Evolutionary conservation across 30 jellyfish, hydroid and myxozoan species (phyloP), one percentile per base, ranked within the genome.

Genomic region (Pelagia noctiluca): DNA sequence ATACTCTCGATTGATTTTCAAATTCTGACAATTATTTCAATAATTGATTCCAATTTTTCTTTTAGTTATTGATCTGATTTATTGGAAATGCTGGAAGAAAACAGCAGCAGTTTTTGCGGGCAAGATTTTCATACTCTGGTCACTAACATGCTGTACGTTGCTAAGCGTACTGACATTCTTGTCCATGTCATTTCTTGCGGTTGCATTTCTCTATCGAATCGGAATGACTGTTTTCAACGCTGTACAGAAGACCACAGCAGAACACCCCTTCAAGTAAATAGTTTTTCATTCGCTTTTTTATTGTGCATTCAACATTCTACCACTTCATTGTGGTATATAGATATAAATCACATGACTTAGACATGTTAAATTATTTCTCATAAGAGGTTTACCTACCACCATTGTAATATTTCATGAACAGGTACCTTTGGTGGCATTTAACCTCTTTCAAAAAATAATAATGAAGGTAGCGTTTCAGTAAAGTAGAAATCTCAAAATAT

Each of bases 201-300:
- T 89, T 11, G 96, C 97, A 35, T 89, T 89, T 34, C 82, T 95
- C 21, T 95, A 95, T 75, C 84, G 97, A 46, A 95, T 95, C 78
- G 99, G 99, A 34, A 86, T 95, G 97, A 95, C 97, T 29, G 96
- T 95, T 28, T 84, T 88, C 71, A 95, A 95, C 86, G 99, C 97
- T 28, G 96, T 95, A 18, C 99, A 95, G 78, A 95, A 95, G 88
- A 95, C 99, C 18, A 69, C 90, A 21, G 74, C 99, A 18, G 99
- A 95, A 24, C 99, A 95, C 75, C 99, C 99, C 0, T 95, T 95
- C 90, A 89, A 78, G 99, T 95, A 80, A 7, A 86, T 63, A 26
- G n/a, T 50, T 50, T 29, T 19, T 71, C 38, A n/a, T 71, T 2
- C 35, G 33, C 36, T 0, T 35, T 28, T 13, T 71, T 34, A 22